Conservation (phyloP, 1,140 invertebrate genomes). For the Odontomachus brunneus region DNA sequence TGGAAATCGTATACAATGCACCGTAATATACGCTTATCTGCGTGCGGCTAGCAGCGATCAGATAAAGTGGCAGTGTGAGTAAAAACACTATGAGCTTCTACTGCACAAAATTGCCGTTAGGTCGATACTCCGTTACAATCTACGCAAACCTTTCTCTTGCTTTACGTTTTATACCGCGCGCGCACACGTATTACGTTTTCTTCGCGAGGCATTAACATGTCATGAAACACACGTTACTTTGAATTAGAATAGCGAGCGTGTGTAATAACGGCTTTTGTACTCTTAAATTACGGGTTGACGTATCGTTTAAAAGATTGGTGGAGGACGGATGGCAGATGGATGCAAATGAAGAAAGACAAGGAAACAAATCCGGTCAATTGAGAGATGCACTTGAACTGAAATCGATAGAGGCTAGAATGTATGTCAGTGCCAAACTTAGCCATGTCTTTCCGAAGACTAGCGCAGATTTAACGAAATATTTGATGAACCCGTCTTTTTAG, state of each 20-base stretch:
- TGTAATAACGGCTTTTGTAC: neutral
- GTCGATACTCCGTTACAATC: slow-evolving; percentile 50
- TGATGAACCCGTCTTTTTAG: slow-evolving; percentile 30
- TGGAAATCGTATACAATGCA: slow-evolving; percentile 56
- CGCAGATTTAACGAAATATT: slow-evolving; percentile 15
- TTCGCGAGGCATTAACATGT: slow-evolving; percentile 43
- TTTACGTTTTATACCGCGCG: slow-evolving; percentile 14
- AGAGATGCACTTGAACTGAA: neutral
- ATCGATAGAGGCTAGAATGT: neutral
- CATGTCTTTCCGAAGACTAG: neutral
- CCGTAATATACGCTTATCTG: slow-evolving; percentile 54
- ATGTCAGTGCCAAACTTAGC: neutral
- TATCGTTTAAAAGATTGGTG: no score
- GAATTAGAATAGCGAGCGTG: neutral
- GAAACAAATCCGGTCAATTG: neutral
- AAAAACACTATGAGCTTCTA: slow-evolving; percentile 49
- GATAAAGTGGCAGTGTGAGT: slow-evolving; percentile 50
- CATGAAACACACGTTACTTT: slow-evolving; percentile 16
- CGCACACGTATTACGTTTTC: slow-evolving; percentile 26
- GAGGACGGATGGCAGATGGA: neutral
- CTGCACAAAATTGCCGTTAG: slow-evolving; percentile 59
- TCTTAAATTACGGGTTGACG: neutral
- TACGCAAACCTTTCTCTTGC: slow-evolving; percentile 43
- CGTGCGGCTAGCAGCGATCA: slow-evolving; percentile 49
- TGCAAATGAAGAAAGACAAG: neutral